These are phyloP conservation scores for Alcedo atthis DNA, from an alignment of 2,797 vertebrate species.

Conservation along the genomic window DNA sequence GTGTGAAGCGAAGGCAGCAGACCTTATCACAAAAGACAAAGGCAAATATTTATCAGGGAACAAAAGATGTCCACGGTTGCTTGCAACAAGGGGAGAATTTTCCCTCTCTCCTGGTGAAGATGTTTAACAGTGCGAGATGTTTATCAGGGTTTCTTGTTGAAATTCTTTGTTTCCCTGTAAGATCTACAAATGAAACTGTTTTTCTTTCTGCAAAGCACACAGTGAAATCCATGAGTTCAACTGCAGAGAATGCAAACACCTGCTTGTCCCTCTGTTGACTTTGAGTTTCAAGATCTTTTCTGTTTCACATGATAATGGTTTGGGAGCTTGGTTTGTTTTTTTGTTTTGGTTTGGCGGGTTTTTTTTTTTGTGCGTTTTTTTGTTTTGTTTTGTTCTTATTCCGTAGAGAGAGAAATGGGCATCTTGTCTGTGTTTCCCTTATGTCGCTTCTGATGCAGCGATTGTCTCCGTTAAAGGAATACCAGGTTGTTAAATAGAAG, in stretches of 20 bases:
- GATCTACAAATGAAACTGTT: conserved; percentile 26
- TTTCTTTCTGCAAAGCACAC: conserved; percentile 17
- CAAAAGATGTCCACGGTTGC: conserved; percentile 80
- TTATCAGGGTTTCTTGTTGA: conserved; percentile 49
- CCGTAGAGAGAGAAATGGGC: neutral
- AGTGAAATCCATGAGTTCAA: conserved; percentile 41
- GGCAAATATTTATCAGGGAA: conserved; percentile 90
- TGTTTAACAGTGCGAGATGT: conserved; percentile 61
- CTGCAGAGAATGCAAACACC: conserved; percentile 35
- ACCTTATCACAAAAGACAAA: conserved; percentile 82
- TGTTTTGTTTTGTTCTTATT: neutral
- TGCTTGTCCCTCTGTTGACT: conserved; percentile 39
- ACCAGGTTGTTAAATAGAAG: neutral
- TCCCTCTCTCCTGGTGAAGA: conserved; percentile 75
- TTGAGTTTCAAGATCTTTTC: neutral
- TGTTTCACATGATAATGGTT: neutral
- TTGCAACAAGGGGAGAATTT: conserved; percentile 74
- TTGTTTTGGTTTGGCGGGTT: neutral
- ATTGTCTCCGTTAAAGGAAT: neutral
- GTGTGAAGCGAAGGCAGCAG: conserved; percentile 61
- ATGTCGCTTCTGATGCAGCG: neutral
- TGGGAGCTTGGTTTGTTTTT: neutral
- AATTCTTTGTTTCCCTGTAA: conserved; percentile 49
- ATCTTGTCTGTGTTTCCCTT: neutral
- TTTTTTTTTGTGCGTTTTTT: neutral